phyloP scores from a whole-genome alignment of 1,140 invertebrate genomes.

The Brachionus asplanchnoidis region DNA sequence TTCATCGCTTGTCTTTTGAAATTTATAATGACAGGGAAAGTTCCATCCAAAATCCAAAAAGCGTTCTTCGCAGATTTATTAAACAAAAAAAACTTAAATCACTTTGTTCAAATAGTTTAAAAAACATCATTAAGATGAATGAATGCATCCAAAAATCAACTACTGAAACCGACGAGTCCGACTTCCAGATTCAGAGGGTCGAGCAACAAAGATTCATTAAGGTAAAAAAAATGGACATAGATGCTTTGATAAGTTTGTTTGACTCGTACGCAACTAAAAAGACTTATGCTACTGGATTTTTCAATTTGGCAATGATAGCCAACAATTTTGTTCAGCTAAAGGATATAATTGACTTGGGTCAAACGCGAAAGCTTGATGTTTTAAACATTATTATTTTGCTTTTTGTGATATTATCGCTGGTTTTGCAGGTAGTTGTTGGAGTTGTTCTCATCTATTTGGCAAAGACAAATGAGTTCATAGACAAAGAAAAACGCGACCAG shows the following conservation, averaged over 20 bases:
- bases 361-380: background rate
- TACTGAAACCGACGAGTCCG: background rate
- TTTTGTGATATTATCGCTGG: background rate
- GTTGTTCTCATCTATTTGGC: slow-evolving; percentile 25
- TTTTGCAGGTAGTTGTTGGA: slow-evolving; percentile 17
- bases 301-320: slow-evolving; percentile 34
- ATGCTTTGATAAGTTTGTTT: background rate
- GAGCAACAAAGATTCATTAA: slow-evolving; percentile 21
- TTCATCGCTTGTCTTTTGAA: background rate
- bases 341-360: background rate
- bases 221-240: background rate
- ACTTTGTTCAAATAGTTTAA: background rate
- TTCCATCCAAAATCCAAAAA: background rate
- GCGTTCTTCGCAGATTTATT: background rate
- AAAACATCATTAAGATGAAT: background rate
- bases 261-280: slow-evolving; percentile 39
- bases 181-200: slow-evolving; percentile 1
- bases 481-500: slow-evolving; percentile 5
- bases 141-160: background rate
- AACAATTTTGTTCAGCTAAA: slow-evolving; percentile 38
- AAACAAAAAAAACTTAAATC: background rate
- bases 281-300: slow-evolving; percentile 34
- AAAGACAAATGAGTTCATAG: slow-evolving; percentile 11
- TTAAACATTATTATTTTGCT: background rate
- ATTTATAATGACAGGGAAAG: background rate